Evolutionary conservation across 1,140 invertebrate genomes (phyloP).

Genomic region (Akabosia matsudoensis): DNA sequence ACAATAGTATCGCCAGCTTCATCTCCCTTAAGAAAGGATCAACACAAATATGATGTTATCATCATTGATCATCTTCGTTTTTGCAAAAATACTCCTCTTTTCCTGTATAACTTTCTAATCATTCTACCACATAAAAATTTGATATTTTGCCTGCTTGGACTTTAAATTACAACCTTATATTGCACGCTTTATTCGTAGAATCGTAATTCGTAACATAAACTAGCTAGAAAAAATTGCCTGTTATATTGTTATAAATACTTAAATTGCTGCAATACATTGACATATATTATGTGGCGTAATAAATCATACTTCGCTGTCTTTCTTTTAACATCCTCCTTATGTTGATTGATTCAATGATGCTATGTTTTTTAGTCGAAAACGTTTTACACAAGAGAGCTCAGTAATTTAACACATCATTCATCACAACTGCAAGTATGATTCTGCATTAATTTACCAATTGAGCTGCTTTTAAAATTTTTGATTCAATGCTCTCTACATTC

Average conservation of each 20-base stretch:
- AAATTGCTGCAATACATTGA: background rate
- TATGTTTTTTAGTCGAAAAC: too few relatives aligned
- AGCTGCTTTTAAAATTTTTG: too few relatives aligned
- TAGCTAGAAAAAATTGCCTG: background rate
- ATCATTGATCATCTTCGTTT: background rate
- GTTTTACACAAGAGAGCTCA: too few relatives aligned
- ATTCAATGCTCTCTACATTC: too few relatives aligned
- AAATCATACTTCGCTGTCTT: background rate
- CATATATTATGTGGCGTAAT: background rate
- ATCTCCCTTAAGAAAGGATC: background rate
- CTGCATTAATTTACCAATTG: too few relatives aligned
- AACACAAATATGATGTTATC: background rate
- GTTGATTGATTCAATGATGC: too few relatives aligned
- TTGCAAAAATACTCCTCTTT: background rate
- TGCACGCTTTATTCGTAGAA: too few relatives aligned
- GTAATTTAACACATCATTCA: too few relatives aligned
- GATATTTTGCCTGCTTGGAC: background rate
- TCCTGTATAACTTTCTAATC: constrained; percentile 9
- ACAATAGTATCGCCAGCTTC: background rate
- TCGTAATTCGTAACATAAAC: background rate
- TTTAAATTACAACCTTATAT: background rate
- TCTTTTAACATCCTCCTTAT: too few relatives aligned
- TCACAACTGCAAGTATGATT: too few relatives aligned
- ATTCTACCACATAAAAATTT: background rate
- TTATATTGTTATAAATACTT: background rate